A percentile compares a stretch with the other conserved stretches of the same genome.
These are phyloP conservation scores for Nibea coibor DNA, from an alignment of 2,113 vertebrate species.

Conservation along the genomic window DNA sequence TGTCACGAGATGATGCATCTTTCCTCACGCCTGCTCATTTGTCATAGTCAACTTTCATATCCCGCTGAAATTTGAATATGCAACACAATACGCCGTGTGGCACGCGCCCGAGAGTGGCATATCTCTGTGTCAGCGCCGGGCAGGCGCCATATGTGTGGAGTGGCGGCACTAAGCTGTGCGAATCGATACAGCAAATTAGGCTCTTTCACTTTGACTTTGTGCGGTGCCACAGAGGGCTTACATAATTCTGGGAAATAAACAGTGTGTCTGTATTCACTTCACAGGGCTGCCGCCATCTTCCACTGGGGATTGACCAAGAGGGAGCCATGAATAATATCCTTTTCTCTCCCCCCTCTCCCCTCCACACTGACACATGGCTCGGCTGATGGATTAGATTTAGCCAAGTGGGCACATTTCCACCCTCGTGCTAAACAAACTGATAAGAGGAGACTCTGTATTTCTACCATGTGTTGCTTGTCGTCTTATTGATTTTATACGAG, in stretches of 20 bases:
- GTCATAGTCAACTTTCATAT: constrained; percentile 76
- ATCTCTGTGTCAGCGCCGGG: constrained; percentile 56
- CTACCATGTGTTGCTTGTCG: constrained; percentile 40
- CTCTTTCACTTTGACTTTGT: constrained; percentile 76
- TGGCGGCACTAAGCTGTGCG: constrained; percentile 44
- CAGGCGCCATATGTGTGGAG: constrained; percentile 61
- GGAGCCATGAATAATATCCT: constrained; percentile 78
- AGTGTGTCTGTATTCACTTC: constrained; percentile 78
- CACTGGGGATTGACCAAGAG: constrained; percentile 78
- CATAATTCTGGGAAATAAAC: constrained; percentile 76
- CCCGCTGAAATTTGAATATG: constrained; percentile 78
- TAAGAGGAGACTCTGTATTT: constrained; percentile 53
- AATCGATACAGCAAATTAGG: constrained; percentile 75
- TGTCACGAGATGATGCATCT: constrained; percentile 61
- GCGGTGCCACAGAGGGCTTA: constrained; percentile 68
- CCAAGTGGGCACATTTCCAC: constrained; percentile 70
- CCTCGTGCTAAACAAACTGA: constrained; percentile 35
- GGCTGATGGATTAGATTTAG: constrained; percentile 78
- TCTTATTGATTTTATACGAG: constrained; percentile 56
- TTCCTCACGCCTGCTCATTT: constrained; percentile 68
- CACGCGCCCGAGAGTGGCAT: constrained; percentile 45
- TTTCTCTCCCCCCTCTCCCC: neutral
- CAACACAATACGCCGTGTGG: constrained; percentile 61
- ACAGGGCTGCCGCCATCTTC: constrained; percentile 66
- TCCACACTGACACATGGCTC: constrained; percentile 50